A percentile compares a stretch with the other conserved stretches of the same genome.
Conservation (phyloP, 2,797 vertebrate species). For the Oryzias sinensis region DNA sequence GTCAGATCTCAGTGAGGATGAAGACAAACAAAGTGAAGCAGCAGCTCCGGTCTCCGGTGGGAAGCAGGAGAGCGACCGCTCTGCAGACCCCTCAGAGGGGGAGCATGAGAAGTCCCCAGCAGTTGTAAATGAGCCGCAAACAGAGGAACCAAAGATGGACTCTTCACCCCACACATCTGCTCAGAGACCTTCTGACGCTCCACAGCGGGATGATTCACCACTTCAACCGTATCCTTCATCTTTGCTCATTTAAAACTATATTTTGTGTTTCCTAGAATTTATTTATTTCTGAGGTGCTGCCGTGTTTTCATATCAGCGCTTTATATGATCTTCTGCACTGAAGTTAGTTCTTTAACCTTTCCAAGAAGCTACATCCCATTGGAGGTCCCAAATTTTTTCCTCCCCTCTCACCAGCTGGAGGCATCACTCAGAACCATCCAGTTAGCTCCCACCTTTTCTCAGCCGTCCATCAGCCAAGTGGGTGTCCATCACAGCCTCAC, state of each 20-base stretch:
- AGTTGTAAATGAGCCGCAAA: slow-evolving; percentile 5
- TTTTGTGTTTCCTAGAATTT: not conserved
- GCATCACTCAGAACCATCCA: slow-evolving; percentile 87
- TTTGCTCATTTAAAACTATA: not conserved
- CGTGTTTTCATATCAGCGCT: not conserved
- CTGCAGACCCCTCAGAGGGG: slow-evolving; percentile 31
- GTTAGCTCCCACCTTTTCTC: slow-evolving; percentile 74
- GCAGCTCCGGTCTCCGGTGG: slow-evolving; percentile 8
- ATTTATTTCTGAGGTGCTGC: not conserved
- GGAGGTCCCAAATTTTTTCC: slow-evolving; percentile 91
- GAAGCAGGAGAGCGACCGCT: slow-evolving; percentile 6
- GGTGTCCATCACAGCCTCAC: slow-evolving; percentile 48
- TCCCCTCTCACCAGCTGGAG: slow-evolving; percentile 87
- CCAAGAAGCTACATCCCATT: slow-evolving; percentile 73
- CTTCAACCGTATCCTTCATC: slow-evolving; percentile 73
- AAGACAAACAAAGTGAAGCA: slow-evolving; percentile 7
- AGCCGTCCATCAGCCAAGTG: slow-evolving; percentile 63
- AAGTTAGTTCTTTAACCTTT: slow-evolving; percentile 70
- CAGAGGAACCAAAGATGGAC: slow-evolving; percentile 8
- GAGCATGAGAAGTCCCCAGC: slow-evolving; percentile 16
- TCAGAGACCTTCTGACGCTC: slow-evolving; percentile 14
- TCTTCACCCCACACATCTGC: slow-evolving; percentile 10
- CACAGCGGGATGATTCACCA: slow-evolving; percentile 8
- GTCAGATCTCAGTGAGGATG: slow-evolving; percentile 11
- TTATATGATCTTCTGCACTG: not conserved